Evolutionary conservation across 2,888 invertebrate species (phyloP).

Genomic region (Altica lythri): DNA sequence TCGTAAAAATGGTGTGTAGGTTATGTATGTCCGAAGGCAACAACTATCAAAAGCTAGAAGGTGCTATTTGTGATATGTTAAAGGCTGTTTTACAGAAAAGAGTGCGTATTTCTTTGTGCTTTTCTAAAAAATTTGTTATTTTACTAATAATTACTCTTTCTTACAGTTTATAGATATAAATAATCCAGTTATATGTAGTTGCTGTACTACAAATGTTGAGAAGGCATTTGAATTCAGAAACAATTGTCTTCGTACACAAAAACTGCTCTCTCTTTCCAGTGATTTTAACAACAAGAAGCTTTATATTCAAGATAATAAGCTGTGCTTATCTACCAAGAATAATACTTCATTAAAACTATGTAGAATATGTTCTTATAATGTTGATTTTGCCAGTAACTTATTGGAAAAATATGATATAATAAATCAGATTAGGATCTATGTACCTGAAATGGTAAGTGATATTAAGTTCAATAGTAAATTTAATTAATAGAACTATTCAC

Average conservation of each 20-base stretch:
- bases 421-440: constrained; percentile 18
- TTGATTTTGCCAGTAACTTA: constrained; percentile 14
- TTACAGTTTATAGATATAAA: constrained; percentile 22
- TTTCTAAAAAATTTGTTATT: not conserved
- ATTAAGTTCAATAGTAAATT: no score
- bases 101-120: constrained; percentile 9
- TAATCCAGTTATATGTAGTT: constrained; percentile 21
- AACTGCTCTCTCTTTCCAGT: constrained; percentile 21
- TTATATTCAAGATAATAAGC: constrained; percentile 16
- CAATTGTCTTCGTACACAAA: constrained; percentile 19
- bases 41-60: constrained; percentile 25
- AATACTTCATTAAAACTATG: constrained; percentile 22
- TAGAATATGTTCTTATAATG: constrained; percentile 15
- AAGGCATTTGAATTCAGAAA: constrained; percentile 25
- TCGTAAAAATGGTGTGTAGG: constrained; percentile 29
- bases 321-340: constrained; percentile 13
- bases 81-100: constrained; percentile 24
- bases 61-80: constrained; percentile 28
- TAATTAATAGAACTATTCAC: no score
- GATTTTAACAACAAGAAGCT: constrained; percentile 12
- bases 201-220: constrained; percentile 19
- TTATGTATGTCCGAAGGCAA: constrained; percentile 26
- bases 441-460: constrained; percentile 27
- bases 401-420: constrained; percentile 17
- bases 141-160: not conserved